These are phyloP conservation scores for Thamnaconus septentrionalis DNA, from an alignment of 2,113 vertebrate species.

Conservation along the genomic window DNA sequence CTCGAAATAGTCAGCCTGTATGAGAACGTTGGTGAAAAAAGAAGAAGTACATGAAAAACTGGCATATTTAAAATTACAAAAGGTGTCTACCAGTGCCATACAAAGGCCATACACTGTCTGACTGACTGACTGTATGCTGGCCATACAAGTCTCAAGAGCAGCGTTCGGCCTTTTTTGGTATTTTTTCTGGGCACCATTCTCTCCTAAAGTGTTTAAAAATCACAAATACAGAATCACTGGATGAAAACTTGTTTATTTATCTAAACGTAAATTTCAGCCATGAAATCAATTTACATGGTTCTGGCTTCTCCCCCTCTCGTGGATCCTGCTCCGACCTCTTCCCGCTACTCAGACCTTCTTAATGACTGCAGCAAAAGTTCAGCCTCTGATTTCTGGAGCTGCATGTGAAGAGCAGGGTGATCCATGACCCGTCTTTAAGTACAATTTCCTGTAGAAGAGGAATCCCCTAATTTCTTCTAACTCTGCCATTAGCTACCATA, in stretches of 20 bases:
- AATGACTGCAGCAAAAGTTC: conserved; percentile 50
- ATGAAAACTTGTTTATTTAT: conserved; percentile 33
- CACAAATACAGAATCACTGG: conserved; percentile 9
- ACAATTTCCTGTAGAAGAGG: conserved; percentile 78
- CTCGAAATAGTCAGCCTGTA: too few relatives aligned
- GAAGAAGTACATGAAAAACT: too few relatives aligned
- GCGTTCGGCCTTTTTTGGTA: too few relatives aligned
- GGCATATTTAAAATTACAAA: too few relatives aligned
- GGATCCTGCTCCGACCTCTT: conserved; percentile 43
- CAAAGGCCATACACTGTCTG: too few relatives aligned
- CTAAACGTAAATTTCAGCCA: conserved; percentile 36
- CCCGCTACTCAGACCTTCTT: conserved; percentile 32
- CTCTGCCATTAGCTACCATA: conserved; percentile 72
- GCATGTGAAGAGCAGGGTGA: conserved; percentile 62
- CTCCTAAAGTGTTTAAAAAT: conserved; percentile 20
- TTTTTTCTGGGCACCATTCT: neutral
- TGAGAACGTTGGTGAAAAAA: too few relatives aligned
- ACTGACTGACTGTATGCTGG: too few relatives aligned
- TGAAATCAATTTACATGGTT: conserved; percentile 19
- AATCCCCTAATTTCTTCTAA: conserved; percentile 72
- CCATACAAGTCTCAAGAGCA: too few relatives aligned
- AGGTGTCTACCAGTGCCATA: too few relatives aligned
- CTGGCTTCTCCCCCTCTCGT: too few relatives aligned
- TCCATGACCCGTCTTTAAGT: conserved; percentile 72
- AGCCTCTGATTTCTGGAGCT: conserved; percentile 51